phyloP scores from a whole-genome alignment of 35 echinoderm and acorn worm genomes.

The Diadema setosum region DNA sequence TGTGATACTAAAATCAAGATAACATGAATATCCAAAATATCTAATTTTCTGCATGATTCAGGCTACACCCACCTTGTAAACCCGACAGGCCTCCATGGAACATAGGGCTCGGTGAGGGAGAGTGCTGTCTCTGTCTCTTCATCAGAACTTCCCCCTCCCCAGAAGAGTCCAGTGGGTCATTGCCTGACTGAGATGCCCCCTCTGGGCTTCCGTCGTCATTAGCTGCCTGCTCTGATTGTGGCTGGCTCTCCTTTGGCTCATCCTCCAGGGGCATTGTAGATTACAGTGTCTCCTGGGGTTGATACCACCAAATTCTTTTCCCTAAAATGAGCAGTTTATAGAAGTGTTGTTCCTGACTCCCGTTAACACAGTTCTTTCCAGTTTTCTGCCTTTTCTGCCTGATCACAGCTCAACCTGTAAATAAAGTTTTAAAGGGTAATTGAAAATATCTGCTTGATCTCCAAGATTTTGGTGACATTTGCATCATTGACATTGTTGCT shows the following conservation, averaged over 20 bases:
- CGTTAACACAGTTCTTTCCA: no score
- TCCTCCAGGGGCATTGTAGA: constrained; percentile 38
- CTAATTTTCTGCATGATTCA: no score
- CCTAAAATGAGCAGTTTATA: neutral
- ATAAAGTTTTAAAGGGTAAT: neutral
- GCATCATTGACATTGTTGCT: no score
- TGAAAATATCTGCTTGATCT: neutral
- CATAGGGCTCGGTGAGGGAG: constrained; percentile 22
- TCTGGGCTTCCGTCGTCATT: neutral
- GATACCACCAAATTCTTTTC: neutral
- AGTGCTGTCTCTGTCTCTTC: constrained; percentile 52
- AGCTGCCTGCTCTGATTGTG: neutral
- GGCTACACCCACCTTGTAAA: neutral
- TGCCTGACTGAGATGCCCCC: neutral
- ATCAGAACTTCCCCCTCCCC: constrained; percentile 55
- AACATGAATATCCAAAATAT: no score
- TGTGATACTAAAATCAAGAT: no score
- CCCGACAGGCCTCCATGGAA: neutral
- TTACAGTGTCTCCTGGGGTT: neutral
- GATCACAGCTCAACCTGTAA: neutral
- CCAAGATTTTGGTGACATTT: no score
- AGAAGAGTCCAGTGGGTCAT: constrained; percentile 53
- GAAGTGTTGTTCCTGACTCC: neutral
- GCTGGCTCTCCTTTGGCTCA: neutral
- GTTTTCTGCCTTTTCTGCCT: no score